Base-by-base conservation (phyloP, 2,113 vertebrate species). In the Anolis carolinensis region DNA sequence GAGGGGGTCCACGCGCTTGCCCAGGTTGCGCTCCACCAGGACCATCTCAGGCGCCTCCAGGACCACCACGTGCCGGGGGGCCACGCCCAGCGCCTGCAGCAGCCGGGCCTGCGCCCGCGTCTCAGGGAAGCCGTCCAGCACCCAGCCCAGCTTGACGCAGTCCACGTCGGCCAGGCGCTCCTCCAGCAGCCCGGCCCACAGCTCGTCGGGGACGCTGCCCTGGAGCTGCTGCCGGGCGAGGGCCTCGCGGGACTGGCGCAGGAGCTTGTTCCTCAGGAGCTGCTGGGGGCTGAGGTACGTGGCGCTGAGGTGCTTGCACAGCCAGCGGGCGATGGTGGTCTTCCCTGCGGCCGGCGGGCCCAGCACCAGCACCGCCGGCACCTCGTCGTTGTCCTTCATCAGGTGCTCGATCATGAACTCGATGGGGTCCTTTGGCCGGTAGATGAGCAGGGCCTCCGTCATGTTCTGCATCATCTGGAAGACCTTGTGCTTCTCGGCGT, bases 111-210 rank as follows among this genome's bases (percentile, higher is more conserved):
- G 96, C 21, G 95, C 91, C 62, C 93, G 92, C 44, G 92, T 97
- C 79, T 92, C 91, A 34, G 97, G 96, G 81, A 97, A 88, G 1
- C 94, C 97, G 6, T 96, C 96, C 87, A 98, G 55, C 50, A 98
- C 88, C 97, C 97, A 97, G 68, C 97, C 97, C 97, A 97, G 90
- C 2, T 90, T 91, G 84, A 95, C 86, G 59, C 97, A 97, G 92
- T 97, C 97, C 2, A 48, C 44, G 34, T 95, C 86, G 7, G 88
- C 92, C 85, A 97, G 93, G 23, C 96, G 94, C 71, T 95, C 93
- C 62, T 94, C 94, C 34, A 97, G 86, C 86, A 95, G 74, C 20
- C 39, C n/a, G n/a, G 92, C 93, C 95, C 96, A 95, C 36, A 94
- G 89, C 65, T 95, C 94, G 4, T 55, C 86, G 1, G 96, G 95